Conservation (phyloP, 23 tunicate genomes). For the Styela plicata region DNA sequence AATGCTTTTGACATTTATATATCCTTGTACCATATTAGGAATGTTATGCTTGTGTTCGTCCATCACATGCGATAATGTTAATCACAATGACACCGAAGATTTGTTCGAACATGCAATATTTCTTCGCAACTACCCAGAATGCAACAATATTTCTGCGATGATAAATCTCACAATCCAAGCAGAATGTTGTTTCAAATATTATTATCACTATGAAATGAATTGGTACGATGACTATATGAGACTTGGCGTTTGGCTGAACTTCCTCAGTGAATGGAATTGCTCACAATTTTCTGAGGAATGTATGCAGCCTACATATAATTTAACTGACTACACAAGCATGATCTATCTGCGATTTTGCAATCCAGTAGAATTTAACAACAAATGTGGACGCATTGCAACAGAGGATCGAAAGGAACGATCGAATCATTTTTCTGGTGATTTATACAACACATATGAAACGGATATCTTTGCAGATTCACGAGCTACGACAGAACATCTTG, state of each 20-base stretch:
- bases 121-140: not conserved
- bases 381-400: too few species aligned
- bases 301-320: not conserved
- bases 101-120: not conserved
- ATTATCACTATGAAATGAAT: not conserved
- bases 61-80: too few species aligned
- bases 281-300: not conserved
- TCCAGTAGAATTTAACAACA: not conserved
- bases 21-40: too few species aligned
- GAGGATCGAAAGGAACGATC: too few species aligned
- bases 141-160: not conserved
- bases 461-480: too few species aligned
- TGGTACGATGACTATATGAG: not conserved
- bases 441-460: too few species aligned
- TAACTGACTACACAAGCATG: not conserved
- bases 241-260: not conserved
- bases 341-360: not conserved
- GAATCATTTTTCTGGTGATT: too few species aligned
- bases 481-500: too few species aligned
- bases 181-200: not conserved
- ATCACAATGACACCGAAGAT: not conserved
- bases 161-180: not conserved
- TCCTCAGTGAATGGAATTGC: not conserved
- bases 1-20: too few species aligned
- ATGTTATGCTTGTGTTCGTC: too few species aligned